These are phyloP conservation scores for Camponotus vicinus DNA, from an alignment of 1,140 invertebrate genomes.

Conservation along the genomic window DNA sequence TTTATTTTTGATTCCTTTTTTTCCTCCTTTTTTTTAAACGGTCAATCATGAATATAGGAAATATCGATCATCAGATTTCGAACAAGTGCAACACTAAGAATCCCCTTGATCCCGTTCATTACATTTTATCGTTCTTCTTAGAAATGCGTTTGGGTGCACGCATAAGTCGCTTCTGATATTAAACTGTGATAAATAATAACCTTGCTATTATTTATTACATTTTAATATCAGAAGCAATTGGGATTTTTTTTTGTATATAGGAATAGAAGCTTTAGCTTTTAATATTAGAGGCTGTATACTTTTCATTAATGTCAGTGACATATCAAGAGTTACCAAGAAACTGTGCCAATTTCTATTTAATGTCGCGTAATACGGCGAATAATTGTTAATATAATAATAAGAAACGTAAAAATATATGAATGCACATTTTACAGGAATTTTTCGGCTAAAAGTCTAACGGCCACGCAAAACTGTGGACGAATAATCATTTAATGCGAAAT, in stretches of 20 bases:
- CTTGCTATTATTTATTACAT: not conserved
- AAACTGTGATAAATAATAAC: not conserved
- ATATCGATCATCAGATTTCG: not conserved
- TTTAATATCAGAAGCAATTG: not conserved
- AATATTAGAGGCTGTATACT: not conserved
- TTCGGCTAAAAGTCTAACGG: slow-evolving; percentile 6
- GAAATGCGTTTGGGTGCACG: not conserved
- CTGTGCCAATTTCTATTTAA: slow-evolving; percentile 26
- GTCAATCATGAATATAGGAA: not conserved
- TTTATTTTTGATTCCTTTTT: slow-evolving; percentile 25
- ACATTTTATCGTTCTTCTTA: not conserved
- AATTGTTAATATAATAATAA: not conserved
- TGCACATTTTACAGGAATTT: not conserved
- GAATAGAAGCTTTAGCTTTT: not conserved
- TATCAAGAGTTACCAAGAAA: not conserved
- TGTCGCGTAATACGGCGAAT: not conserved
- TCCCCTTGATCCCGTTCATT: not conserved
- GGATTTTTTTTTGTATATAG: not conserved
- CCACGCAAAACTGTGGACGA: not conserved
- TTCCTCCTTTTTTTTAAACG: not conserved
- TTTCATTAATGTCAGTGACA: not conserved
- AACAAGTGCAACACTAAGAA: not conserved
- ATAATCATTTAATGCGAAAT: not conserved
- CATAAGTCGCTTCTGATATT: not conserved
- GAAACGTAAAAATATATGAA: not conserved